Evolutionary conservation across 2,797 vertebrate genomes (phyloP).

Genomic region (Enteromius thamalakanensis): DNA sequence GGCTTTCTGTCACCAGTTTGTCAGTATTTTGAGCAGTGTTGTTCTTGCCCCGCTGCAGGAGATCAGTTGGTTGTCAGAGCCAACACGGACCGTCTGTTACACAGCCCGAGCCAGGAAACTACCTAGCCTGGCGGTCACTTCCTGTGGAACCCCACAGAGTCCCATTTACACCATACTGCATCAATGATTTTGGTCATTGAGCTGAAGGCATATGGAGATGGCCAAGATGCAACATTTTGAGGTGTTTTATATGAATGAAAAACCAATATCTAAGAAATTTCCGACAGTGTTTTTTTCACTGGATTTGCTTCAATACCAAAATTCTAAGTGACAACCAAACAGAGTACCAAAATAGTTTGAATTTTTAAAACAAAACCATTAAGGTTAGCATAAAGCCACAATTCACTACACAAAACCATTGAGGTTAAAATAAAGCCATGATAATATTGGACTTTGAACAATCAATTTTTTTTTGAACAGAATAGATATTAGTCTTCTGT

Average conservation of each 20-base stretch:
- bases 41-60: constrained; percentile 68
- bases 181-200: constrained; percentile 65
- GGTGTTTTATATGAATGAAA: constrained; percentile 50
- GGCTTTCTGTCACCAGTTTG: constrained; percentile 60
- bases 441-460: not conserved
- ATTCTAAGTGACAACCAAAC: not conserved
- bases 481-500: too few species aligned
- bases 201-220: constrained; percentile 38
- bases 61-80: constrained; percentile 66
- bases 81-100: constrained; percentile 74
- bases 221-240: constrained; percentile 30
- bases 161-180: constrained; percentile 66
- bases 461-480: too few species aligned
- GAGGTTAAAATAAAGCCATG: not conserved
- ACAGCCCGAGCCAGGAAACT: constrained; percentile 69
- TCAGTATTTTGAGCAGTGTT: constrained; percentile 64
- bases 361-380: too few species aligned
- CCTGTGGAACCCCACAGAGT: constrained; percentile 67
- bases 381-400: too few species aligned
- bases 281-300: not conserved
- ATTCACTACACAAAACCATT: not conserved
- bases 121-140: constrained; percentile 67
- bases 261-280: not conserved
- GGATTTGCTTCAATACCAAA: not conserved
- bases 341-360: not conserved